Base-by-base conservation (phyloP, 2,888 invertebrate species). In the Conops quadrifasciatus region DNA sequence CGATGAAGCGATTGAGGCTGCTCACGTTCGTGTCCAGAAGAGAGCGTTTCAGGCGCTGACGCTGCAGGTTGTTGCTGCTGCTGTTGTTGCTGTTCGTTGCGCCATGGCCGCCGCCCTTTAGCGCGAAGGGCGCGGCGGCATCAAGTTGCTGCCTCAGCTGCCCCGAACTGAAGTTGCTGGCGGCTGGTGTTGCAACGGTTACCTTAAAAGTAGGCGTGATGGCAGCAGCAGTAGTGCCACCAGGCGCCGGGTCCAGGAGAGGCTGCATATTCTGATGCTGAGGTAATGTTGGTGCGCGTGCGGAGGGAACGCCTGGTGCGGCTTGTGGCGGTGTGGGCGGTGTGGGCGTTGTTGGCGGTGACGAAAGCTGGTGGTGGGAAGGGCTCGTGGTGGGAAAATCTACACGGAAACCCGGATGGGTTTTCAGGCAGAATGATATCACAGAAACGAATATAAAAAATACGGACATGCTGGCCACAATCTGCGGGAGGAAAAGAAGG, bases 391-490 rank as follows among this genome's bases (percentile, higher is more conserved):
- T 77, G 75, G 86, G 84, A 68, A 86, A 84, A 70, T 87, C 89
- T 73, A 93, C 92, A 60, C 94, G 88, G 80, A 94, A 90, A 80
- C 93, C 94, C 0, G 96, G 96, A 84, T 96, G 96, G 1, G 97
- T 97, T 89, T 98, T 98, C 86, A 97, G 89, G 87, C 97, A 97
- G 89, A 98, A 98, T 75, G 95, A 95, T 80, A 97, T 90, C 78
- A 98, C 97, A 81, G 97, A 97, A 77, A 96, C 91, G 88, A 95
- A 94, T 87, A 97, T 97, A 90, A 98, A 97, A 89, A 97, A 95
- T 74, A 98, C 95, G 15, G 97, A 96, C 80, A 94, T 90, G 73
- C 93, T 93, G 77, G 95, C 95, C 84, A 97, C 93, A 84, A 94
- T 90, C 95, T 96, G 91, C 60, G 87, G 87, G 66, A 9, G 66